Conservation (phyloP, 2,888 invertebrate species). For the Drosophila mimica region DNA sequence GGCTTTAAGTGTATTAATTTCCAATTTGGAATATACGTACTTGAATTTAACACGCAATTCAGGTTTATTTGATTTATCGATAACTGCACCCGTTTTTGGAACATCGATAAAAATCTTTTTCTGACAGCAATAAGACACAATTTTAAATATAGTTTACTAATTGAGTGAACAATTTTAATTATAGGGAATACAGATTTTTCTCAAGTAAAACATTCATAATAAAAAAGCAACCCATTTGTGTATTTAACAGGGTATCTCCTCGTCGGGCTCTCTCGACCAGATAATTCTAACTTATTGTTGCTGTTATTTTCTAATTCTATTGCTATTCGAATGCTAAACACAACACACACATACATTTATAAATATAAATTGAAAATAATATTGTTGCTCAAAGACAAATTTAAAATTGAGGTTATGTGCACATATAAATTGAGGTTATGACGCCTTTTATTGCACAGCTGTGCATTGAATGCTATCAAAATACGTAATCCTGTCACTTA, state of each 20-base stretch:
- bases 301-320: constrained; percentile 41
- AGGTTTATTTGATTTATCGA: neutral
- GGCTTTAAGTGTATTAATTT: too few species aligned
- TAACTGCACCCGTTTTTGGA: neutral
- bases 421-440: constrained; percentile 3
- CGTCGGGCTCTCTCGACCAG: neutral
- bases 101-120: neutral
- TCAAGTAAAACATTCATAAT: neutral
- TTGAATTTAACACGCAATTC: rapidly evolving
- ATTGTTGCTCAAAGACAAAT: constrained; percentile 28
- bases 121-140: neutral
- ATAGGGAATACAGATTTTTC: neutral
- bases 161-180: neutral
- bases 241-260: neutral
- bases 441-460: constrained; percentile 2
- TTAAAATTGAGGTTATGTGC: constrained; percentile 8
- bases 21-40: neutral
- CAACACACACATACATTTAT: constrained; percentile 41
- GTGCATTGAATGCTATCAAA: neutral
- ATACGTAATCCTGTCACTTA: constrained; percentile 2
- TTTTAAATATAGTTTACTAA: neutral
- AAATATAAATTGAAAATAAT: constrained; percentile 79
- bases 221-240: neutral
- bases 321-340: constrained; percentile 53
- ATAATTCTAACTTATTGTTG: constrained; percentile 7